Evolutionary conservation across 2,113 vertebrate genomes (phyloP).

Genomic region (Rhinopithecus roxellana): DNA sequence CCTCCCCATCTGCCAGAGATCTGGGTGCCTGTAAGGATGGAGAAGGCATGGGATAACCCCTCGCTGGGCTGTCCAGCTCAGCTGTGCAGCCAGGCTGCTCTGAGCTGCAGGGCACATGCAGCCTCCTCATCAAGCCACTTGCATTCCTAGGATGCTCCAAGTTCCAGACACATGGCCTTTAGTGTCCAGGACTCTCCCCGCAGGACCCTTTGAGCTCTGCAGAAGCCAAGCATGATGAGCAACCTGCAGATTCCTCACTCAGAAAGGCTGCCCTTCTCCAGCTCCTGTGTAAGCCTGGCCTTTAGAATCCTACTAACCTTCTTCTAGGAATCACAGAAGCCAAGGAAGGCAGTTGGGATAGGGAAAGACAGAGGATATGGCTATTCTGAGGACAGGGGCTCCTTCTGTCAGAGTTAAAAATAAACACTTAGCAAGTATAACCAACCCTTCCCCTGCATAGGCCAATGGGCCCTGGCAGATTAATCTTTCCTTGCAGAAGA

Average conservation of each 20-base stretch:
- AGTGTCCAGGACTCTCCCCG: neutral
- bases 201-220: neutral
- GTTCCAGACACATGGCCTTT: neutral
- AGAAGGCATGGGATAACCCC: neutral
- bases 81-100: neutral
- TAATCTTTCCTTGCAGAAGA: slow-evolving; percentile 8
- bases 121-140: slow-evolving; percentile 5
- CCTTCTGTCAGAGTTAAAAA: slow-evolving; percentile 73
- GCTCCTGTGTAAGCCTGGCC: neutral
- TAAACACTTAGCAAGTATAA: slow-evolving; percentile 69
- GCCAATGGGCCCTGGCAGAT: slow-evolving; percentile 45
- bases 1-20: neutral
- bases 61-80: neutral
- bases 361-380: neutral
- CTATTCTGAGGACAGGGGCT: slow-evolving; percentile 62
- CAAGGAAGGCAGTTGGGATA: neutral
- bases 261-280: neutral
- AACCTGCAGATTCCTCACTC: neutral
- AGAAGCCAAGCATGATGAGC: neutral
- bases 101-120: neutral
- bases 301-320: neutral
- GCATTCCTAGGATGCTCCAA: slow-evolving; percentile 59
- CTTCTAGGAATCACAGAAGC: slow-evolving; percentile 13
- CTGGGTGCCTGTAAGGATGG: neutral
- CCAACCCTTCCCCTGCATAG: slow-evolving; percentile 59